Base-by-base conservation (phyloP, 2,797 vertebrate species). In the Dallia pectoralis region DNA sequence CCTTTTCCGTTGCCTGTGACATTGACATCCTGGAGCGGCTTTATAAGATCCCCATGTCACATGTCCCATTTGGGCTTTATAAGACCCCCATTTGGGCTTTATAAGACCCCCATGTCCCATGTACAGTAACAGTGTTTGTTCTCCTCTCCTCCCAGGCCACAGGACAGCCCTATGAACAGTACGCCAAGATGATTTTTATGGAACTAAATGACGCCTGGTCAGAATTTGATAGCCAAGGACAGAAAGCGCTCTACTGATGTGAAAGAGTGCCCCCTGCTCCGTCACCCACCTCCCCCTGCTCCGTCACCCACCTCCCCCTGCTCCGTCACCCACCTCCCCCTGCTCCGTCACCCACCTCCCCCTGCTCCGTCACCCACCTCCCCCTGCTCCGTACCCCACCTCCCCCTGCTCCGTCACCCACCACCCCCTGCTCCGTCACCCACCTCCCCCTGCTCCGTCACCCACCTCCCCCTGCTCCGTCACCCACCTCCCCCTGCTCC, bases 101-200 rank as follows among this genome's bases (percentile, higher is more conserved):
- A 53, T 19, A 53, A 22, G 8, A 53, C 36, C 5, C 51, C 19
- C 51, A n/a, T 53, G 11, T 25, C 53, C 9, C n/a, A n/a, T 25
- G n/a, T 56, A 22, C 53, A 56, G 53, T 56, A 25, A 56, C 53
- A 56, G 22, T 9, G 53, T n/a, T 69, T 8, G 11, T 61, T 30
- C 9, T 74, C 71, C n/a, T 8, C 44, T 74, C 51, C 29, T 89
- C 75, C 1, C 85, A 99, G 98, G 98, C 98, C 22, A 99, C 98
- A 0, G 98, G 97, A 79, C 93, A 99, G 89, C 97, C 97, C 18
- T 99, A 99, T 82, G 98, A 99, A 96, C 98, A 99, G 89, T 99
- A 99, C 80, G 98, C 98, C 95, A 99, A 99, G 95, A 98, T 99
- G 98, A 99, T 99, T 92, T 99, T 99, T 93, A 99, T 99, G 96